Percentiles rank a stretch among this genome's conserved stretches.
phyloP scores from a whole-genome alignment of 2,113 vertebrate genomes.

The Zosterops borbonicus region DNA sequence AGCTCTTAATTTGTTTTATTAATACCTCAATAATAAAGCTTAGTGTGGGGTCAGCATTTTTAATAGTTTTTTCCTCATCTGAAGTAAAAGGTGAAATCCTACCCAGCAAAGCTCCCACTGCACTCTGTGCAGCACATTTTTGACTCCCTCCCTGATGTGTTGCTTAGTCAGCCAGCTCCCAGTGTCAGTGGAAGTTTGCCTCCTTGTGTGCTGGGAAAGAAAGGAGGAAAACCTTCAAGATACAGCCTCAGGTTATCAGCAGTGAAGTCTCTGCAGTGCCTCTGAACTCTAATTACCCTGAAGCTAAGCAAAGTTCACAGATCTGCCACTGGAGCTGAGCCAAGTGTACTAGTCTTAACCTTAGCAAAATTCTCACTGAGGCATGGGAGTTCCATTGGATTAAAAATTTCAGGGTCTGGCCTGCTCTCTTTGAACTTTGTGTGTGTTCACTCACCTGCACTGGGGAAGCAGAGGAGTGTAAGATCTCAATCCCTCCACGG shows the following conservation, averaged over 20 bases:
- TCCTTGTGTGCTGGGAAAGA: background rate
- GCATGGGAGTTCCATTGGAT: background rate
- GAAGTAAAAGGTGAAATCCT: background rate
- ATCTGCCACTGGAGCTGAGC: background rate
- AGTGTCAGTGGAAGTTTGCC: background rate
- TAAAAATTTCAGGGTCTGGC: background rate
- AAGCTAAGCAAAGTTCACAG: conserved; percentile 29
- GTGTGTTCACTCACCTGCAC: background rate
- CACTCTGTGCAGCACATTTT: background rate
- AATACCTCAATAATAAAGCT: background rate
- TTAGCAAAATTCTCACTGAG: background rate
- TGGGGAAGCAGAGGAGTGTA: background rate
- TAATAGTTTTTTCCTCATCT: background rate
- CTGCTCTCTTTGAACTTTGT: conserved; percentile 4
- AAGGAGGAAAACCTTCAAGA: background rate
- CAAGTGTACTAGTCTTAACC: background rate
- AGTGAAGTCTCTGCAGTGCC: background rate
- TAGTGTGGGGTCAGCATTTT: background rate
- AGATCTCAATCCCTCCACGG: background rate
- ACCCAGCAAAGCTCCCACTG: background rate
- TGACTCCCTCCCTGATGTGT: background rate
- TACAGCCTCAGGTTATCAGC: background rate
- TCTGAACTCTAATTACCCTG: conserved; percentile 33
- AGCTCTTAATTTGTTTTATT: background rate
- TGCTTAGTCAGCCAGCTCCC: background rate